A percentile compares a stretch with the other conserved stretches of the same genome.
phyloP scores from a whole-genome alignment of 2,888 invertebrate genomes.

The Parasteatoda lunata region DNA sequence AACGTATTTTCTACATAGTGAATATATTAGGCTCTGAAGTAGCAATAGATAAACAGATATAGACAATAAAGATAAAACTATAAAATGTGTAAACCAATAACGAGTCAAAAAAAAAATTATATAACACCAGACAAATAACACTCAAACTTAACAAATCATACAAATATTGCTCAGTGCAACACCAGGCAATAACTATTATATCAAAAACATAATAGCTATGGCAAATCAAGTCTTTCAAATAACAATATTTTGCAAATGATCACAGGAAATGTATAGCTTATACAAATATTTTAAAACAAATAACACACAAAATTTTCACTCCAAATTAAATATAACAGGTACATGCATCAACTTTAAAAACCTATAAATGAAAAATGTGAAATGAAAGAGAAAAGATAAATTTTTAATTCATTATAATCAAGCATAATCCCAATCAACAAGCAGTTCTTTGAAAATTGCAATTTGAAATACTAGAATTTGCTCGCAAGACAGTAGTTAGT shows the following conservation, averaged over 20 bases:
- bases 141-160: constrained; percentile 62
- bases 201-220: constrained; percentile 19
- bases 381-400: too few species aligned
- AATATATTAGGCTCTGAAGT: neutral
- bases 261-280: constrained; percentile 36
- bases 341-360: too few species aligned
- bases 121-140: constrained; percentile 58
- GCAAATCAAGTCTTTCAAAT: constrained; percentile 24
- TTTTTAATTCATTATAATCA: too few species aligned
- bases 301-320: neutral
- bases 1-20: too few species aligned
- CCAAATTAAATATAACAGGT: too few species aligned
- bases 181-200: constrained; percentile 11
- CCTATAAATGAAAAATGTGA: too few species aligned
- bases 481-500: too few species aligned
- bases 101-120: constrained; percentile 26
- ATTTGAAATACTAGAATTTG: too few species aligned
- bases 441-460: too few species aligned
- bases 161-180: constrained; percentile 40
- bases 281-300: neutral
- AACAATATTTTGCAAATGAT: constrained; percentile 49
- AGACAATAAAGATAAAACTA: constrained; percentile 58
- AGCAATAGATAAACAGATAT: constrained; percentile 2
- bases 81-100: constrained; percentile 47
- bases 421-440: too few species aligned